phyloP scores from a whole-genome alignment of 2,797 vertebrate genomes.

The Gorsachius magnificus region DNA sequence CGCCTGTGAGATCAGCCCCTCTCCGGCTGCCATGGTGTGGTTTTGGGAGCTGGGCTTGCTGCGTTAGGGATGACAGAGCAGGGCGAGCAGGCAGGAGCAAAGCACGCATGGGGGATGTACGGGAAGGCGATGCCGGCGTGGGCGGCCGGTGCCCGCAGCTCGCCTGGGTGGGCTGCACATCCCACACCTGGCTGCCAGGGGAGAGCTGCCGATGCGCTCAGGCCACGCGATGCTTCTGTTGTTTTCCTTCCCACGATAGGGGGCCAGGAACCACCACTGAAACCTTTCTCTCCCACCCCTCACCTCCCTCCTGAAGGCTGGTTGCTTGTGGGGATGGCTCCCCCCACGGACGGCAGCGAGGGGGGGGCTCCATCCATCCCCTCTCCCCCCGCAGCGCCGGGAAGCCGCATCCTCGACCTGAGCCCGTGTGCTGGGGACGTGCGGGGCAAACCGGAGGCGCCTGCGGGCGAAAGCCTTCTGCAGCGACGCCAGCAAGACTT shows the following conservation, averaged over 20 bases:
- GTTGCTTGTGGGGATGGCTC: fast-evolving
- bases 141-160: background rate
- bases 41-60: background rate
- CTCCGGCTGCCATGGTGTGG: fast-evolving
- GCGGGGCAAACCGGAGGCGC: background rate
- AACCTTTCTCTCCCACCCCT: too few relatives aligned
- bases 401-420: background rate
- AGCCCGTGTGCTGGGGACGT: background rate
- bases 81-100: background rate
- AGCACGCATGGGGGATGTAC: fast-evolving
- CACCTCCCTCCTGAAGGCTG: background rate
- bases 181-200: fast-evolving
- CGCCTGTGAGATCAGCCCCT: fast-evolving
- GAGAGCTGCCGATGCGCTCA: fast-evolving
- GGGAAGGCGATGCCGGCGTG: fast-evolving
- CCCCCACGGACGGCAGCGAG: background rate
- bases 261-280: too few relatives aligned
- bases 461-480: background rate
- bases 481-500: fast-evolving
- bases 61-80: background rate
- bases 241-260: background rate
- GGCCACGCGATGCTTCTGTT: fast-evolving
- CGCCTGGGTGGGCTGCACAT: background rate
- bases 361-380: background rate
- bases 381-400: background rate